Percentiles rank a stretch among this genome's conserved stretches.
Evolutionary conservation across 2,888 invertebrate species (phyloP).

Genomic region (Sesamia inferens): DNA sequence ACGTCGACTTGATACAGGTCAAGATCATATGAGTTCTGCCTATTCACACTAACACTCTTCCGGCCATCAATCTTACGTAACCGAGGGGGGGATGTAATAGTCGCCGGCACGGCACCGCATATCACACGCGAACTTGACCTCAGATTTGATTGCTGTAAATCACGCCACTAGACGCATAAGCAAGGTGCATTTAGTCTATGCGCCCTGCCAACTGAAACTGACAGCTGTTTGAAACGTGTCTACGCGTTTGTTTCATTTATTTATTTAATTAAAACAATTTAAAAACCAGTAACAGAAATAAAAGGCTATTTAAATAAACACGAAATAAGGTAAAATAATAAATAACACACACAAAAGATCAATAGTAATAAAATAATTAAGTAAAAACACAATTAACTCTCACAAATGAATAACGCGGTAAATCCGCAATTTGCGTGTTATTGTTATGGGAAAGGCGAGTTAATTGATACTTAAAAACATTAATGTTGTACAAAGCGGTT

Average conservation of each 20-base stretch:
- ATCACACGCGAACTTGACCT: constrained; percentile 46
- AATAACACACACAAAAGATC: too few relatives aligned
- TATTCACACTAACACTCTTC: constrained; percentile 19
- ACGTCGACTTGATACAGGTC: constrained; percentile 97
- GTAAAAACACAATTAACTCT: too few relatives aligned
- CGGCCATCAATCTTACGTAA: constrained; percentile 35
- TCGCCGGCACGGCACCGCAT: background rate
- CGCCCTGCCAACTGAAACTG: constrained; percentile 12
- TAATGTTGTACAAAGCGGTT: too few relatives aligned
- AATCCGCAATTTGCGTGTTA: constrained; percentile 8
- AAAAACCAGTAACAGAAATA: too few relatives aligned
- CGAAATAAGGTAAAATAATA: too few relatives aligned
- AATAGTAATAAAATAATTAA: too few relatives aligned
- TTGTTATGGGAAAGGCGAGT: background rate
- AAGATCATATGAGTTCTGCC: constrained; percentile 7
- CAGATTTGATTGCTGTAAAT: constrained; percentile 22
- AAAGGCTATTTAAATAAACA: too few relatives aligned
- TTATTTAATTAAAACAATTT: too few relatives aligned
- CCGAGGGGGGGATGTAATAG: constrained; percentile 30
- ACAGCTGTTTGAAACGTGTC: background rate
- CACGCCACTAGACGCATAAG: constrained; percentile 1
- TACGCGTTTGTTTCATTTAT: background rate
- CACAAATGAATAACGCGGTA: background rate
- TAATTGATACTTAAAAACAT: background rate
- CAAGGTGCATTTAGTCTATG: constrained; percentile 25